Percentiles rank a stretch among this genome's conserved stretches.
Evolutionary conservation across 2,797 vertebrate genomes (phyloP).

Genomic region (Myotis myotis): DNA sequence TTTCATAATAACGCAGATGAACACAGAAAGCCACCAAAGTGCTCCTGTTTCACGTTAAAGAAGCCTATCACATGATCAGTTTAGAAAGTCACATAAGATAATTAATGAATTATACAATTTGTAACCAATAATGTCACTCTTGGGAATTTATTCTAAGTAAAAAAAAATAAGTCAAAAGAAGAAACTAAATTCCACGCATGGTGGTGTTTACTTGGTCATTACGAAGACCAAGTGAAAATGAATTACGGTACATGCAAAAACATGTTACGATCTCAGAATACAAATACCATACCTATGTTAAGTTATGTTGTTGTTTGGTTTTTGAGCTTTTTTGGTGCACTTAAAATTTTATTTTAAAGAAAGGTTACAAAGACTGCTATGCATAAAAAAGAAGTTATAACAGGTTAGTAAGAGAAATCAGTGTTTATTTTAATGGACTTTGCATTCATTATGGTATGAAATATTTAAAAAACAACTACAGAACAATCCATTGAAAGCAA

Average conservation of each 20-base stretch:
- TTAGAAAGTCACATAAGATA: neutral
- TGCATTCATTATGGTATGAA: neutral
- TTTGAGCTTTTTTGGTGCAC: neutral
- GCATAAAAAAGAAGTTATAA: neutral
- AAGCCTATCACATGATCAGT: neutral
- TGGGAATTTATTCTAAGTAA: conserved; percentile 30
- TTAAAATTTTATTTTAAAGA: conserved; percentile 36
- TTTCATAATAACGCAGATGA: neutral
- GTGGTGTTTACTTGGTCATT: neutral
- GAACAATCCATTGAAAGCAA: neutral
- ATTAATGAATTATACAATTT: neutral
- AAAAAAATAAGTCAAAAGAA: neutral
- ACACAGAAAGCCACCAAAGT: neutral
- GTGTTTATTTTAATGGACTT: conserved; percentile 16
- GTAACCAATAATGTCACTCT: neutral
- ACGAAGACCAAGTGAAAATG: neutral
- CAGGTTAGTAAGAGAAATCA: neutral
- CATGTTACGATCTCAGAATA: neutral
- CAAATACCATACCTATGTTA: neutral
- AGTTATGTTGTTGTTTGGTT: neutral
- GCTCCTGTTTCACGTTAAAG: neutral
- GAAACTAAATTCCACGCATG: neutral
- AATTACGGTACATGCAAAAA: neutral
- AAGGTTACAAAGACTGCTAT: neutral
- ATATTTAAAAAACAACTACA: neutral